Evolutionary conservation across 2,797 vertebrate species (phyloP).

Genomic region (Rhincodon typus): DNA sequence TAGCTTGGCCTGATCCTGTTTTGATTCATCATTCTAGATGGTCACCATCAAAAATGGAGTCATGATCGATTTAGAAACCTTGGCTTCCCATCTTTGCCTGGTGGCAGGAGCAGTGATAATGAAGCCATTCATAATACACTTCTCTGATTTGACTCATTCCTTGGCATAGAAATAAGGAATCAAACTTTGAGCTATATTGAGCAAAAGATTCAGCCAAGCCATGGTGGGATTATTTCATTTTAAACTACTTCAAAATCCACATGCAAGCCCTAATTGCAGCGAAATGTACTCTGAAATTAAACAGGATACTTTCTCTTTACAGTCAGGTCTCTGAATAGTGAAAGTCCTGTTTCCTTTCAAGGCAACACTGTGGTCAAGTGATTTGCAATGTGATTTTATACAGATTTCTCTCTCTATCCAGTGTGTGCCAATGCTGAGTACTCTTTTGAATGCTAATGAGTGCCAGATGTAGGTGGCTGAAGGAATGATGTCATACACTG

Average conservation of each 20-base stretch:
- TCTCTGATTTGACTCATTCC: not conserved
- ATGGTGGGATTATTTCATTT: not conserved
- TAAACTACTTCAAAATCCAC: not conserved
- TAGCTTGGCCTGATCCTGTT: not conserved
- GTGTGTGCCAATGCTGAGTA: constrained; percentile 7
- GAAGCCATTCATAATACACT: not conserved
- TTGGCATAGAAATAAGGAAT: not conserved
- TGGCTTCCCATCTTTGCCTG: not conserved
- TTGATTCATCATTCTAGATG: not conserved
- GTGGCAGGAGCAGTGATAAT: not conserved
- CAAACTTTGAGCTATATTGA: not conserved
- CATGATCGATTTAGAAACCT: not conserved
- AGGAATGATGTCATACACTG: constrained; percentile 18
- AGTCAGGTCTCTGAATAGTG: not conserved
- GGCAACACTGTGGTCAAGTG: not conserved
- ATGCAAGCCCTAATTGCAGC: not conserved
- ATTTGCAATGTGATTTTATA: constrained; percentile 14
- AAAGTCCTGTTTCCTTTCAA: constrained; percentile 16
- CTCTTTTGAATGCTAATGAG: not conserved
- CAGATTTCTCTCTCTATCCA: not conserved
- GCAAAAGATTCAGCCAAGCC: not conserved
- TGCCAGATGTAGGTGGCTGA: constrained; percentile 28
- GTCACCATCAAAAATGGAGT: not conserved
- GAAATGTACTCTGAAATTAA: constrained; percentile 9
- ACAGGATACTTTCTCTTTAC: not conserved